Evolutionary conservation across 2,888 invertebrate species (phyloP), one percentile per base, ranked within the genome.

Genomic region (Drosophila paramelanica): DNA sequence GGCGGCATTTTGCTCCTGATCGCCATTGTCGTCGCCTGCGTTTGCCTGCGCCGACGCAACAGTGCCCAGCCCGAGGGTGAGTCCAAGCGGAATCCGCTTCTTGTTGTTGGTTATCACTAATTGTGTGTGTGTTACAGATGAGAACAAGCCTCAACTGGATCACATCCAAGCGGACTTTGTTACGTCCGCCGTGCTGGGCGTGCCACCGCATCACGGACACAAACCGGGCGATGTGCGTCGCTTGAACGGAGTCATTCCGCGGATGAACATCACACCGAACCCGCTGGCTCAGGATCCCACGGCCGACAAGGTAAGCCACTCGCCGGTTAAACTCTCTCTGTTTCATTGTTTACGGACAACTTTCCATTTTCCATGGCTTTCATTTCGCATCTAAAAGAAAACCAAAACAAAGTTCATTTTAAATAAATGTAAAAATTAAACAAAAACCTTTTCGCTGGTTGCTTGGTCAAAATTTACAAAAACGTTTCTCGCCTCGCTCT

Each of bases 181-280:
- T 25, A 89, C 88, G 36, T 90, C 92, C 17, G 89, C 90, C 25
- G 92, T 90, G 11, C 80, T 91, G 67, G 92, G 92, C 50, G 82
- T 88, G 3, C 77, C 90, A 3, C 78, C 73, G 2, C 75, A 77
- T 27, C 69, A 70, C 55, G 61, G 39, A 36, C 70, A 74, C 38
- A 75, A 75, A 43, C 13, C 73, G 25, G 76, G 78, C 27, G 88
- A 87, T 59, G 77, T 81, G 31, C 90, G 92, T 51, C 90, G 92
- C 10, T 72, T 92, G 43, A 92, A 92, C 61, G 92, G 92, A 5
- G 91, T 91, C 5, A 87, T 91, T 59, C 91, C 91, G 0, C 89
- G 92, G 65, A 92, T 93, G 91, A 93, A 93, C 62, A 93, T 93
- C 25, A 92, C 92, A 2, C 89, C 93, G 4, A 93, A 93, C 85